These are phyloP conservation scores for Aphis gossypii DNA, from an alignment of 1,140 invertebrate species.

Conservation along the genomic window DNA sequence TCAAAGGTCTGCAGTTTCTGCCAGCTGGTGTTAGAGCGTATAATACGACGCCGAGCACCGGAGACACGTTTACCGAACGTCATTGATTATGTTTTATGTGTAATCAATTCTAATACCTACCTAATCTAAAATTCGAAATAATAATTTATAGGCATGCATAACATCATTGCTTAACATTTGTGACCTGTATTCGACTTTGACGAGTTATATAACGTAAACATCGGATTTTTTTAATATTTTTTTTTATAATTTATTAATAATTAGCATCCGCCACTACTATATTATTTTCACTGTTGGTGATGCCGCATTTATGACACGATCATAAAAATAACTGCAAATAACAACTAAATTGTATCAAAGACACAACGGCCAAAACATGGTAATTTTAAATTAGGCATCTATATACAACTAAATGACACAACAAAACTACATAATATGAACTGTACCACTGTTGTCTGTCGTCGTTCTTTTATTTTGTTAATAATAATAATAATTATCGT, in stretches of 20 bases:
- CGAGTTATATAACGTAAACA: background rate
- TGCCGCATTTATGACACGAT: background rate
- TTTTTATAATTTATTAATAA: background rate
- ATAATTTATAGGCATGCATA: background rate
- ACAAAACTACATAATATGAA: background rate
- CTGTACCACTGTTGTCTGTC: background rate
- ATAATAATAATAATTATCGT: background rate
- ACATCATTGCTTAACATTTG: background rate
- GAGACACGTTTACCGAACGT: too few relatives aligned
- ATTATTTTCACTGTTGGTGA: background rate
- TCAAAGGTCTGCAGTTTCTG: too few relatives aligned
- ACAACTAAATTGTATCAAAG: background rate
- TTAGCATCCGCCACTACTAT: too few relatives aligned
- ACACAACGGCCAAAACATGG: background rate
- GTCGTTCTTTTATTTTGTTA: background rate
- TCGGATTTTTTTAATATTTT: background rate
- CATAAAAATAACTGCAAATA: background rate
- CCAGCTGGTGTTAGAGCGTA: too few relatives aligned
- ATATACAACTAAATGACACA: background rate
- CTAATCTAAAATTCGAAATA: background rate
- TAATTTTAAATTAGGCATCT: background rate
- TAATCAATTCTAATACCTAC: background rate
- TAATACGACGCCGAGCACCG: too few relatives aligned
- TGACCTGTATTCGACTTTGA: slow-evolving; percentile 6
- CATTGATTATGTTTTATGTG: too few relatives aligned